Base-by-base conservation (phyloP, 2,888 invertebrate genomes). In the Melinopterus prodromus region DNA sequence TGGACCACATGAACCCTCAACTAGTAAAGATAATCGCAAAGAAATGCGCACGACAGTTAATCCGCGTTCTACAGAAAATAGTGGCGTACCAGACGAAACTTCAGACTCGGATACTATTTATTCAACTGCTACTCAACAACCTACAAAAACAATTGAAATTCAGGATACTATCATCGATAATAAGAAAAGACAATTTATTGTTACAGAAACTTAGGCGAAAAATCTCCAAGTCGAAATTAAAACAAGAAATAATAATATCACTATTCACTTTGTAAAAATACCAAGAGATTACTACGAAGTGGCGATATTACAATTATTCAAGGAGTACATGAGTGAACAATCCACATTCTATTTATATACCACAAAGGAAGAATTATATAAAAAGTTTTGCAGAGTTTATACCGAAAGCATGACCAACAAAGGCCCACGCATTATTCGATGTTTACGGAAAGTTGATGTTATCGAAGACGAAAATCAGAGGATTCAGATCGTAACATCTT, bases 91-190 rank as follows among this genome's bases (percentile, higher is more conserved):
- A 16, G 77, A 70, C 4, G 26, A n/a, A 35, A 16, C 0, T 9
- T 77, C 77, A 2, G 70, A 77, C 15, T 69, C 69, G 14, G 35
- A 69, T 77, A 77, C 77, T 16, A 70, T 77, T 16, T 69, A 77
- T 16, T 69, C 71, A 7, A 71, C 72, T 3, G 72, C 72, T 14
- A 72, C 72, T 15, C 70, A 77, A 69, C 70, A 77, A 12, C 77
- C 77, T 6, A 15, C 6, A 70, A 77, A 14, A 77, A 77, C 70
- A 9, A 77, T 77, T 70, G 77, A 77, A n/a, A 77, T 77, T 15
- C 15, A 77, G n/a, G 70, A 77, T 70, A 77, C 69, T n/a, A 75
- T 75, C 26, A 77, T 77, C 5, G 36, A 77, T 16, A 77, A 77
- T 70, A 77, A 77, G 69, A 77, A 77, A 16, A 77, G 70, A 69